phyloP scores from a whole-genome alignment of 2,888 invertebrate species.

The Polietes domitor region DNA sequence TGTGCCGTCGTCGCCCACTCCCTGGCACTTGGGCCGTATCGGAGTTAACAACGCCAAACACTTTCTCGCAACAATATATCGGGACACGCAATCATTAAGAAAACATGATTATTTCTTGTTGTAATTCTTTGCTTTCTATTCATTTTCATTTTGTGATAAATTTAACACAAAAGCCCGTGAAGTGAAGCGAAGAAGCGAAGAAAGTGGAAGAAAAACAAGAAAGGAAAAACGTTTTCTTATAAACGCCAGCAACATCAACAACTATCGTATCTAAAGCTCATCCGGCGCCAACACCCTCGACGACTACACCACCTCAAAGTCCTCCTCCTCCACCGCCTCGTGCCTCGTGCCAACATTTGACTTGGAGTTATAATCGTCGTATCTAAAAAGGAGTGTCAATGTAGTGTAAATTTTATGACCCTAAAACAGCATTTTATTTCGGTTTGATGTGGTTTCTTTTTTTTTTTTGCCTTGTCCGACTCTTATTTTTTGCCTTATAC shows the following conservation, averaged over 20 bases:
- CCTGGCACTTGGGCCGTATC: background rate
- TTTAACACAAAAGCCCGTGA: slow-evolving; percentile 1
- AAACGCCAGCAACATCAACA: slow-evolving; percentile 1
- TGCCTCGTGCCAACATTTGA: background rate
- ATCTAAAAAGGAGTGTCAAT: slow-evolving; percentile 61
- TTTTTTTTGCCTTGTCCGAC: background rate
- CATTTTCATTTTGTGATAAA: slow-evolving; percentile 37
- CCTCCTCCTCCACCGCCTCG: background rate
- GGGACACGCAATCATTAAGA: slow-evolving; percentile 62
- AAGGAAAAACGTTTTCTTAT: background rate
- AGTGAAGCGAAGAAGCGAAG: background rate
- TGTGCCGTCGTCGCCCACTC: background rate
- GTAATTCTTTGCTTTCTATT: slow-evolving; percentile 26
- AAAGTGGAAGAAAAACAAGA: background rate
- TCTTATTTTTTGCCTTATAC: background rate
- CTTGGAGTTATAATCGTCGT: slow-evolving; percentile 19
- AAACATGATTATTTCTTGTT: slow-evolving; percentile 66
- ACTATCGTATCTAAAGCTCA: slow-evolving; percentile 7
- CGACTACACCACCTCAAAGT: background rate
- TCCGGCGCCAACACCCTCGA: background rate
- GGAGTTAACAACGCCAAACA: slow-evolving; percentile 10
- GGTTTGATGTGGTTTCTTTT: slow-evolving; percentile 7
- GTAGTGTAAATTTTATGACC: slow-evolving; percentile 65
- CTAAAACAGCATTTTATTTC: slow-evolving; percentile 49
- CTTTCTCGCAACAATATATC: slow-evolving; percentile 27